A percentile compares a stretch with the other conserved stretches of the same genome.
Conservation (phyloP, 2,113 vertebrate genomes). For the Mugil cephalus region DNA sequence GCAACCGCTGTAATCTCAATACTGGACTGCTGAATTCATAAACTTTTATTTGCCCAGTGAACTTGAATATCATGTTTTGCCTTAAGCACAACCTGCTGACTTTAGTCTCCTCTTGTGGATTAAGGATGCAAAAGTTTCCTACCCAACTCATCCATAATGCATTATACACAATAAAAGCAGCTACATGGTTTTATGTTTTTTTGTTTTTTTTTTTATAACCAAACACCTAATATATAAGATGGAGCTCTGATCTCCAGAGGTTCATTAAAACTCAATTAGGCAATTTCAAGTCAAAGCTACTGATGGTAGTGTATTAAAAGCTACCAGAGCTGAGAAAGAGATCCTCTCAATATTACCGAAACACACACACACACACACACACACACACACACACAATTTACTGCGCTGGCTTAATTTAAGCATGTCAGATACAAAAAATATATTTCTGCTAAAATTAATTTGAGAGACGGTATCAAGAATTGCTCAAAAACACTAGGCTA, state of each 20-base stretch:
- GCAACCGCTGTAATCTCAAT: background rate
- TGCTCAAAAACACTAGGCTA: slow-evolving; percentile 31
- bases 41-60: background rate
- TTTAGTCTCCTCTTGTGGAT: too few species aligned
- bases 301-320: background rate
- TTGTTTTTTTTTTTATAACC: too few species aligned
- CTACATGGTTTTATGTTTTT: background rate
- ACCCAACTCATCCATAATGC: background rate
- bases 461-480: background rate
- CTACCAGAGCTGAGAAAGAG: background rate
- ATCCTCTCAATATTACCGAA: background rate
- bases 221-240: background rate
- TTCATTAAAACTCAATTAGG: slow-evolving; percentile 1
- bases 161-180: too few species aligned
- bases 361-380: background rate
- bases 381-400: too few species aligned
- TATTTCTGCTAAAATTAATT: background rate
- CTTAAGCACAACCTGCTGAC: too few species aligned
- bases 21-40: background rate
- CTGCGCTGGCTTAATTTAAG: background rate
- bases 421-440: background rate
- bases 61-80: too few species aligned
- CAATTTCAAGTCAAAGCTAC: background rate
- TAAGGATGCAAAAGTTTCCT: background rate
- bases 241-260: background rate